Base-by-base conservation (phyloP, 2,888 invertebrate genomes). In the Bellardia bayeri region DNA sequence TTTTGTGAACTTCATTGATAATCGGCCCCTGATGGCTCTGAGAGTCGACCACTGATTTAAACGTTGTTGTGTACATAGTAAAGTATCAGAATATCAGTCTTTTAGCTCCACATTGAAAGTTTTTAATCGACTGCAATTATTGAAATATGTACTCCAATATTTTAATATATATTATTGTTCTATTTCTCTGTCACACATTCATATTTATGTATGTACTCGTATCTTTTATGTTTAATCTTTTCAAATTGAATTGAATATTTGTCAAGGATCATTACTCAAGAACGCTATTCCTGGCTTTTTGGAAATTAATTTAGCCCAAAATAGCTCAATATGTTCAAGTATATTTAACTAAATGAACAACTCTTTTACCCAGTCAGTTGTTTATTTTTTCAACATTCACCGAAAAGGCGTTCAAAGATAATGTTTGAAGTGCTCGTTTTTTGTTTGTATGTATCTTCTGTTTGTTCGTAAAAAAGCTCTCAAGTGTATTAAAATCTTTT, bases 281-380 rank as follows among this genome's bases (percentile, higher is more conserved):
- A 74, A 45, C 61, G 56, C 11, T 63, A 58, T 75, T 54, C 13
- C 8, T 33, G 11, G 45, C 40, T 74, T 64, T 78, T 54, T 11
- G 3, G 6, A 79, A 81, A 84, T 75, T 68, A 82, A 85, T 82
- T 82, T 85, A 66, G 23, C 66, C 66, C 51, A 82, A 85, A 87
- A 82, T 87, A 87, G 87, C 87, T 82, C 82, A 87, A 87, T 87
- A 87, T 85, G 87, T 85, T 87, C 82, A 87, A 87, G 87, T 87
- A 45, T 45, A 45, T 74, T 83, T 56, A 64, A 63, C 75, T 14
- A 87, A 87, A 75, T 82, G 87, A 87, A 64, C 85, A 87, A 87
- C 87, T 87, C 87, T 87, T 87, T 23, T 64, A 51, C 64, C 54
- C 23, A 51, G 51, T 33, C 37, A 64, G 14, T 75, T 64, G 33